A percentile compares a stretch with the other conserved stretches of the same genome.
Conservation (phyloP, 2,888 invertebrate genomes). For the Drosophila hamatofila region DNA sequence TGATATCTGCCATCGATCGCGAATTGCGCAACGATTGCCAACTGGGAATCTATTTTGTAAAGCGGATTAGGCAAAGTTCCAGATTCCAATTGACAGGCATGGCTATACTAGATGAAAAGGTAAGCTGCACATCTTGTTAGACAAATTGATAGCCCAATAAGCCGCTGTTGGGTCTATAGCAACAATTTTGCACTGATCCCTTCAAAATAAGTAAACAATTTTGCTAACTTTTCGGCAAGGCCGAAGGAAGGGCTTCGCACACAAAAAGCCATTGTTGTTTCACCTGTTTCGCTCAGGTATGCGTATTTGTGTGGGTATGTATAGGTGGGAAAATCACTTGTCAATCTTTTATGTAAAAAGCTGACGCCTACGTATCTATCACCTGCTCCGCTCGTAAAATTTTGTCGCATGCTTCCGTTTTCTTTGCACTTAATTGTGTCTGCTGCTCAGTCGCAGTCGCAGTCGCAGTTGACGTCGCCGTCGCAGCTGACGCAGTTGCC, state of each 20-base stretch:
- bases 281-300: constrained; percentile 11
- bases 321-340: constrained; percentile 77
- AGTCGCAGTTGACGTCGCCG: constrained; percentile 19
- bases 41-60: constrained; percentile 30
- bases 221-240: constrained; percentile 43
- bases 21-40: constrained; percentile 55
- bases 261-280: constrained; percentile 22
- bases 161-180: constrained; percentile 22
- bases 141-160: constrained; percentile 59
- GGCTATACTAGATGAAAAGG: constrained; percentile 60
- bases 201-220: constrained; percentile 34
- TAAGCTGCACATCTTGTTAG: constrained; percentile 46
- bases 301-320: constrained; percentile 1
- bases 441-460: constrained; percentile 48
- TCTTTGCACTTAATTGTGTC: constrained; percentile 77
- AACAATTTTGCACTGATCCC: constrained; percentile 30
- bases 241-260: constrained; percentile 8
- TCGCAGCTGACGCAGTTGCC: constrained; percentile 20
- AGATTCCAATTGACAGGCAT: constrained; percentile 30
- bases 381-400: constrained; percentile 70
- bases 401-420: constrained; percentile 75
- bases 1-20: constrained; percentile 22
- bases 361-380: constrained; percentile 54
- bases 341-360: constrained; percentile 80
- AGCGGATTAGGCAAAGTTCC: constrained; percentile 55